A percentile compares a stretch with the other conserved stretches of the same genome.
These are phyloP conservation scores for Megalonaias nervosa DNA, from an alignment of 1,140 invertebrate species.

Conservation along the genomic window DNA sequence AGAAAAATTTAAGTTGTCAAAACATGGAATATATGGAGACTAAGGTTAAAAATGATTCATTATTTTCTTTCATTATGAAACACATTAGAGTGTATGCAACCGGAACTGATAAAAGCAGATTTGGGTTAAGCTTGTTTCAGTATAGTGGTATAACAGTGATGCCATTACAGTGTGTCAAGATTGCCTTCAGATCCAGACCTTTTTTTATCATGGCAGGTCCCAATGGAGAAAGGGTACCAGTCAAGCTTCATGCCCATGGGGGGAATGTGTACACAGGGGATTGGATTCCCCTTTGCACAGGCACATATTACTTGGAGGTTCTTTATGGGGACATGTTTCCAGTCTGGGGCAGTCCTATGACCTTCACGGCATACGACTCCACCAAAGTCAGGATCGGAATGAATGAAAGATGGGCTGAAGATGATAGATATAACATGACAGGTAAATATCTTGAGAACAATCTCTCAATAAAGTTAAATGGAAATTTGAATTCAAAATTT, in stretches of 20 bases:
- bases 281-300: constrained; percentile 45
- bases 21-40: too few species aligned
- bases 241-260: constrained; percentile 37
- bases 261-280: constrained; percentile 43
- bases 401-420: constrained; percentile 69
- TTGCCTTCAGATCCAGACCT: too few species aligned
- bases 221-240: constrained; percentile 43
- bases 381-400: constrained; percentile 91
- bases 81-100: too few species aligned
- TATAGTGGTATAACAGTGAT: too few species aligned
- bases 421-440: constrained; percentile 29
- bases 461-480: too few species aligned
- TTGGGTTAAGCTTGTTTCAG: too few species aligned
- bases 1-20: too few species aligned
- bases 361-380: constrained; percentile 93
- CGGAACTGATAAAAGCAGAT: too few species aligned
- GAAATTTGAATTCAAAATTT: too few species aligned
- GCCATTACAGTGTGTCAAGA: too few species aligned
- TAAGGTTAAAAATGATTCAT: too few species aligned
- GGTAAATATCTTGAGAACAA: constrained; percentile 31
- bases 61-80: too few species aligned
- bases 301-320: constrained; percentile 81
- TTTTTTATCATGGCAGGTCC: constrained; percentile 25
- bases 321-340: constrained; percentile 82
- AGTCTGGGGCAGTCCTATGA: constrained; percentile 93